Percentiles rank a stretch among this genome's conserved stretches.
Evolutionary conservation across 2,888 invertebrate genomes (phyloP).

Genomic region (Podabrus alpinus): DNA sequence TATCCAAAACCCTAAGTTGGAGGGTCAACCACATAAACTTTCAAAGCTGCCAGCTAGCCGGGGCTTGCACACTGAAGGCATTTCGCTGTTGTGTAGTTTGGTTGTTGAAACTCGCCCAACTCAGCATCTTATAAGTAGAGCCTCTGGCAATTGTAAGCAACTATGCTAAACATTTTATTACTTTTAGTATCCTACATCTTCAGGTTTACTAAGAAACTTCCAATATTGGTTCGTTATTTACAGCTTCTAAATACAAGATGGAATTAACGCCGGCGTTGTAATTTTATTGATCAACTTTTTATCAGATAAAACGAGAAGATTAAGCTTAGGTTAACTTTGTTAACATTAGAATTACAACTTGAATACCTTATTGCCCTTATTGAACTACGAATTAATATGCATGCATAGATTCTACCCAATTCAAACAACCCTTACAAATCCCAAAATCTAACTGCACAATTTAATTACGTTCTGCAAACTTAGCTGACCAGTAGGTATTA

Average conservation of each 20-base stretch:
- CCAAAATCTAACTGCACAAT: constrained; percentile 52
- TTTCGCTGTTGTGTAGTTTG: constrained; percentile 43
- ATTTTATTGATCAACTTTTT: not conserved
- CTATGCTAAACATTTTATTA: constrained; percentile 56
- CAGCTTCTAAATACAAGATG: not conserved
- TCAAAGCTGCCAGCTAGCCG: constrained; percentile 51
- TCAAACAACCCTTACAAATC: constrained; percentile 48
- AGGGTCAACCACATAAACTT: constrained; percentile 58
- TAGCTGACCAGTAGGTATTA: constrained; percentile 55
- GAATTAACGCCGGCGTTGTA: not conserved
- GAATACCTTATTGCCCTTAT: constrained; percentile 38
- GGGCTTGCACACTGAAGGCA: constrained; percentile 51
- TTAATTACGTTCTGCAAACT: constrained; percentile 53
- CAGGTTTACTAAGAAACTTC: constrained; percentile 43
- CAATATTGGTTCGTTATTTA: constrained; percentile 22
- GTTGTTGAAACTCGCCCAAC: constrained; percentile 48
- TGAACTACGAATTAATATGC: constrained; percentile 49
- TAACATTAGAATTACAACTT: constrained; percentile 19
- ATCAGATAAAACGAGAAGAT: not conserved
- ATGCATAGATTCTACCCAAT: constrained; percentile 48
- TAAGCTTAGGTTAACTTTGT: constrained; percentile 13
- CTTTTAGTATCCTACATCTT: constrained; percentile 47
- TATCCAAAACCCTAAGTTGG: constrained; percentile 51
- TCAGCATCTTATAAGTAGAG: constrained; percentile 50
- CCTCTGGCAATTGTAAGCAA: constrained; percentile 48